Conservation (phyloP, 2,113 vertebrate genomes). For the Cairina moschata region DNA sequence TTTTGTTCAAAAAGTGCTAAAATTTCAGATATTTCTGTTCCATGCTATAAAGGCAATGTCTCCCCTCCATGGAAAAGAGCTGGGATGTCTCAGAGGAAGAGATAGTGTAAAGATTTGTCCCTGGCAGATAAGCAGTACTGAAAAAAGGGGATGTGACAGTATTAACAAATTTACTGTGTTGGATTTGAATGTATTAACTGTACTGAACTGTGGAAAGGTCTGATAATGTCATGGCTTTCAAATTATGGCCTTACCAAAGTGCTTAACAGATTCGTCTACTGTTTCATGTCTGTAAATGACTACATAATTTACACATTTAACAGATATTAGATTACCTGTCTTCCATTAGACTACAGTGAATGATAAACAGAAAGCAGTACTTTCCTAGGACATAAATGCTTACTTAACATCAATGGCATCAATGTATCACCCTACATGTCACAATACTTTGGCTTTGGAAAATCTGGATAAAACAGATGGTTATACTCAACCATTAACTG, state of each 20-base stretch:
- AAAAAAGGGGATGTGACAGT: conserved; percentile 37
- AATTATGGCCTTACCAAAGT: conserved; percentile 34
- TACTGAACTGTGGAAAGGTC: conserved; percentile 25
- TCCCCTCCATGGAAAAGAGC: not conserved
- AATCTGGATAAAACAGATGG: not conserved
- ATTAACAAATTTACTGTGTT: conserved; percentile 43
- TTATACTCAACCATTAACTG: not conserved
- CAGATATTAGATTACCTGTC: conserved; percentile 37
- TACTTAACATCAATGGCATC: not conserved
- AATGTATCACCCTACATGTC: not conserved
- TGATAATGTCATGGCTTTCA: conserved; percentile 56
- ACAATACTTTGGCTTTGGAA: not conserved
- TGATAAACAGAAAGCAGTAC: conserved; percentile 6
- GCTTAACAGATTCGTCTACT: conserved; percentile 50
- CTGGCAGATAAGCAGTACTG: conserved; percentile 22
- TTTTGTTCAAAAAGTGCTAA: not conserved
- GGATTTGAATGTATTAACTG: conserved; percentile 27
- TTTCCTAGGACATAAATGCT: conserved; percentile 1
- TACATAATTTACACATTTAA: conserved; percentile 57
- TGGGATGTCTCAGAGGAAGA: not conserved
- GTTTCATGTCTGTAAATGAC: conserved; percentile 40
- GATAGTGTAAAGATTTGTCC: conserved; percentile 41
- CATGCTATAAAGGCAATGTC: not conserved
- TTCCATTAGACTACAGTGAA: conserved; percentile 30
- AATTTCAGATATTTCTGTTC: not conserved